Evolutionary conservation across 2,888 invertebrate genomes (phyloP), one percentile per base, ranked within the genome.

Genomic region (Trachelus iudaicus): DNA sequence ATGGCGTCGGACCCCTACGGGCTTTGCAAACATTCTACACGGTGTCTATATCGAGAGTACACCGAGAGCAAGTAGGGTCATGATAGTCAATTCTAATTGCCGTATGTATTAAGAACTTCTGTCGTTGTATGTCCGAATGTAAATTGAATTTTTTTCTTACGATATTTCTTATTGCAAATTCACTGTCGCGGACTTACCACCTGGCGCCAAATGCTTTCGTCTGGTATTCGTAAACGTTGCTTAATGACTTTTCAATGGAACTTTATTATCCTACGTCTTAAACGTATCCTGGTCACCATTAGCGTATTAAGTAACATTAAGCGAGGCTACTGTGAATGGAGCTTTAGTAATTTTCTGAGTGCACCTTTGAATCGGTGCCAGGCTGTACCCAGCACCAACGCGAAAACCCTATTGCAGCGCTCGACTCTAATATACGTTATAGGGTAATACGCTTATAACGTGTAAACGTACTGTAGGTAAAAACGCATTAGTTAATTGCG

Each of bases 321-420:
- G 79, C 80, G 81, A 80, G 33, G 77, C 77, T 75, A 73, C 76
- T 77, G 79, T 75, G 76, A 80, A 83, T 81, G 77, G 81, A 82
- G 83, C 82, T 76, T 84, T 84, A 77, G 87, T 83, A 88, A 88
- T 89, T 87, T 87, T 81, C 83, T 84, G 86, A 89, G 88, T 86
- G 87, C 86, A 83, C 83, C 84, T 87, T 84, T 89, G 89, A 89
- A 89, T 88, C 85, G 88, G 89, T 88, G 89, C 89, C 90, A 89
- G 87, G 85, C 85, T 82, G 89, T 88, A 84, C 84, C 84, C 30
- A 71, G 31, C 71, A 3, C 71, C 33, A 13, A 13, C 71, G 71
- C 71, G 71, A 71, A 71, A 71, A 71, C 13, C 31, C 31, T 71
- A 71, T 71, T 31, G 33, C 71, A 68, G 73, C 76, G 78, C 68